Base-by-base conservation (phyloP, 35 echinoderm and acorn worm genomes). In the Eucidaris tribuloides region DNA sequence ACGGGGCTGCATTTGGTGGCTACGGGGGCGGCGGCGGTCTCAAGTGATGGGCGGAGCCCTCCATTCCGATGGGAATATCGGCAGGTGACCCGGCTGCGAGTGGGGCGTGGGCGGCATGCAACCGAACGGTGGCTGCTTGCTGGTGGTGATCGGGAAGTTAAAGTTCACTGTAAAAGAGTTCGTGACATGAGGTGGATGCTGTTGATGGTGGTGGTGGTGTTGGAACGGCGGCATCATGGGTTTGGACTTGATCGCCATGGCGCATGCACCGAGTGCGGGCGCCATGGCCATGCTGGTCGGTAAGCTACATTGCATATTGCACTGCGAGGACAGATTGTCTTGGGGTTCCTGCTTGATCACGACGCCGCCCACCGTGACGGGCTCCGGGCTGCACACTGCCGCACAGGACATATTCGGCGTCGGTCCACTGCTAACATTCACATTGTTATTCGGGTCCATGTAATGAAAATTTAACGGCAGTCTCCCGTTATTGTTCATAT, bases 31-130 rank as follows among this genome's bases (percentile, higher is more conserved):
- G 95, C 9, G 95, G 95, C 5, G 85, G 85, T 59, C 90, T 89
- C 11, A 92, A 39, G 2, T 22, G 30, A 17, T 55, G 42, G 65
- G 60, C 57, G 1, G 49, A 61, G 14, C 37, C 44, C 42, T 93
- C 84, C 20, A 80, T 23, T 35, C 64, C 66, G 5, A 79, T 2
- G 71, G 86, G 87, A 46, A 84, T 62, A 59, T 98, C 91, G 45
- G 82, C 87, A 20, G 95, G 95, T n/a, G 95, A 88, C 95, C 90
- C 2, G 95, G 95, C 37, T 93, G 90, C 49, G 95, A 98, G 68
- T 83, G 89, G 45, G 95, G 95, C 3, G 95, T 90, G 7, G 95
- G 92, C 15, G 95, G 95, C 39, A 90, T 86, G 76, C 92, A 80
- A 27, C 76, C 76, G 61, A 40, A 76, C 44, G 58, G 57, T 39